Percentiles rank a stretch among this genome's conserved stretches.
Conservation (phyloP, 2,113 vertebrate genomes). For the Hiodon alosoides region DNA sequence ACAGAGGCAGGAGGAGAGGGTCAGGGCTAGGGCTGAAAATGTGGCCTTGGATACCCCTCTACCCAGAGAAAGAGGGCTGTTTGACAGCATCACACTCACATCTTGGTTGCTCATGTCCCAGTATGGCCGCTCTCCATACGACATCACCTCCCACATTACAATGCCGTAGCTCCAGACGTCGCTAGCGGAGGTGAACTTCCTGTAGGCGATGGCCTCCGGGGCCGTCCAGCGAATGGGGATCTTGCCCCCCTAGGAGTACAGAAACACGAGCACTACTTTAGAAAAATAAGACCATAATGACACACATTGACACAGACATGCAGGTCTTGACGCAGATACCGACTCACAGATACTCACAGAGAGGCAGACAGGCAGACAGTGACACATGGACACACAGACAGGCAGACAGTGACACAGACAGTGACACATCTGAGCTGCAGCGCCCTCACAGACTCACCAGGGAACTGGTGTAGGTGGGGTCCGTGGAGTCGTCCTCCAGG, state of each 20-base stretch:
- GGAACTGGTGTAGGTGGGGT: slow-evolving; percentile 95
- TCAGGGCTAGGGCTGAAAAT: neutral
- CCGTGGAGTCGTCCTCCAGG: slow-evolving; percentile 84
- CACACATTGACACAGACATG: too few species aligned
- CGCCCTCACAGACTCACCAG: slow-evolving; percentile 64
- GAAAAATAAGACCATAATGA: too few species aligned
- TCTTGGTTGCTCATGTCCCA: slow-evolving; percentile 99
- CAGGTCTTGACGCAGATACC: too few species aligned
- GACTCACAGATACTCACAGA: too few species aligned
- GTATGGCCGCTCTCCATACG: slow-evolving; percentile 92
- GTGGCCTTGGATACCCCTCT: neutral
- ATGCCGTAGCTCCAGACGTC: slow-evolving; percentile 98
- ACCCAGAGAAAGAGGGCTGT: slow-evolving; percentile 11
- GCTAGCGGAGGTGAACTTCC: slow-evolving; percentile 95
- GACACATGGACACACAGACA: slow-evolving; percentile 6
- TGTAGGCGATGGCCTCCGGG: slow-evolving; percentile 92
- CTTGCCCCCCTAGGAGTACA: slow-evolving; percentile 84
- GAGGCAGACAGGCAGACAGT: too few species aligned
- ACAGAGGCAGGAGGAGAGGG: neutral
- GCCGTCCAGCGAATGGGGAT: slow-evolving; percentile 98
- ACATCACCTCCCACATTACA: slow-evolving; percentile 99
- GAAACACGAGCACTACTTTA: neutral
- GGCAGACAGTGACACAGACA: neutral
- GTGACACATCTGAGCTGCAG: neutral
- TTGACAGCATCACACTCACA: slow-evolving; percentile 61